These are phyloP conservation scores for Notospermus geniculatus DNA, from an alignment of 1,140 invertebrate species.

Conservation along the genomic window DNA sequence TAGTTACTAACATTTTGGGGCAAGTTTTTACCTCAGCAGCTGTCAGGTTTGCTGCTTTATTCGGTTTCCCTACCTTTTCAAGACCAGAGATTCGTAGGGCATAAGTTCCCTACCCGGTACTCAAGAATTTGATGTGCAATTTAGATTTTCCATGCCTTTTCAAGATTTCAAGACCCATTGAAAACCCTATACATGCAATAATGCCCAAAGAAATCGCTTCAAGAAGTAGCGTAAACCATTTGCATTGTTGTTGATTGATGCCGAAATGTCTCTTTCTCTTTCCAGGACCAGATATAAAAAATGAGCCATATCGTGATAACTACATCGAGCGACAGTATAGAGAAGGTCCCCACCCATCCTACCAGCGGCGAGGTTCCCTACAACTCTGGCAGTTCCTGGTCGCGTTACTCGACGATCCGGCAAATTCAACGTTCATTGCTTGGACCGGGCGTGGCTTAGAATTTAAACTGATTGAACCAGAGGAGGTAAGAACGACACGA, in stretches of 20 bases:
- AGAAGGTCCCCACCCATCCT: slow-evolving; percentile 42
- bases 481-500: slow-evolving; percentile 79
- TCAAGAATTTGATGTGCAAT: too few relatives aligned
- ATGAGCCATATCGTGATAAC: background rate
- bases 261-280: background rate
- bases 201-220: too few relatives aligned
- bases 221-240: background rate
- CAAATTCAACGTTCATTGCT: slow-evolving; percentile 83
- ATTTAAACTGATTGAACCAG: slow-evolving; percentile 91
- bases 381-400: slow-evolving; percentile 95
- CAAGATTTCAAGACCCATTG: too few relatives aligned
- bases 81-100: too few relatives aligned
- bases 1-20: too few relatives aligned
- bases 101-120: too few relatives aligned
- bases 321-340: slow-evolving; percentile 47
- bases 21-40: too few relatives aligned
- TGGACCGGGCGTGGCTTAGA: slow-evolving; percentile 95
- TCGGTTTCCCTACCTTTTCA: too few relatives aligned
- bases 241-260: background rate
- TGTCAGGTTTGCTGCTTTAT: too few relatives aligned
- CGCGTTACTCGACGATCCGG: slow-evolving; percentile 79
- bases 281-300: background rate
- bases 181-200: too few relatives aligned
- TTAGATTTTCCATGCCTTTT: too few relatives aligned
- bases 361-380: slow-evolving; percentile 72